These are phyloP conservation scores for Clarias gariepinus DNA, from an alignment of 2,113 vertebrate genomes.

Conservation along the genomic window DNA sequence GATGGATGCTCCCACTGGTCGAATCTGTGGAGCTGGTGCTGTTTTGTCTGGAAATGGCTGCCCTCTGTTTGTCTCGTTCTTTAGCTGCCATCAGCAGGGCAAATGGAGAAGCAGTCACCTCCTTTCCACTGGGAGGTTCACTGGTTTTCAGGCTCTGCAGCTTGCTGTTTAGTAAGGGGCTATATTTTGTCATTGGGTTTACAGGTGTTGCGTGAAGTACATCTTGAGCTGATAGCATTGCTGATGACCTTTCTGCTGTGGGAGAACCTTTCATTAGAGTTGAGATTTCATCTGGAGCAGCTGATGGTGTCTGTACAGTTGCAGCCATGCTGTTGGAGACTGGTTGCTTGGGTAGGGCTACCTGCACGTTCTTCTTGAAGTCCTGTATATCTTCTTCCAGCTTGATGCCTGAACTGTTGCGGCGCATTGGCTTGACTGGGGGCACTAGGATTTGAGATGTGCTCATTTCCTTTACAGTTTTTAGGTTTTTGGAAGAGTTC, in stretches of 20 bases:
- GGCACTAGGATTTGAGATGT: constrained; percentile 16
- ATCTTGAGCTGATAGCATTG: constrained; percentile 24
- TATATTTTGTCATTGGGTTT: constrained; percentile 52
- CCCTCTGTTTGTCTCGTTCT: constrained; percentile 80
- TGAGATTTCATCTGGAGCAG: constrained; percentile 31
- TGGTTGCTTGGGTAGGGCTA: constrained; percentile 34
- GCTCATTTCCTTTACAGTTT: constrained; percentile 8
- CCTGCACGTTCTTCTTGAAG: constrained; percentile 50
- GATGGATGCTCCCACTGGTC: constrained; percentile 61
- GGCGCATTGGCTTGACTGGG: constrained; percentile 59
- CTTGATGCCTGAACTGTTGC: constrained; percentile 49
- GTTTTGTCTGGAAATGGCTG: constrained; percentile 57
- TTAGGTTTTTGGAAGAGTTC: constrained; percentile 58
- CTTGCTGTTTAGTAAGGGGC: constrained; percentile 66
- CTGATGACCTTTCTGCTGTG: constrained; percentile 46
- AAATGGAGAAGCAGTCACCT: constrained; percentile 78
- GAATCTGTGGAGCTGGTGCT: constrained; percentile 53
- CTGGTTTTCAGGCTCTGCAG: constrained; percentile 66
- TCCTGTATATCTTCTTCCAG: constrained; percentile 50
- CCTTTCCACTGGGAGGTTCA: constrained; percentile 56
- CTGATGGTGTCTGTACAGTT: constrained; percentile 14
- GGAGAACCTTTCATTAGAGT: constrained; percentile 44
- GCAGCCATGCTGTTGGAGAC: constrained; percentile 35
- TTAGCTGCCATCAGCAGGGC: constrained; percentile 87
- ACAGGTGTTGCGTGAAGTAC: constrained; percentile 29